These are phyloP conservation scores for Cyaniris semiargus DNA, from an alignment of 2,888 invertebrate genomes.

Conservation along the genomic window DNA sequence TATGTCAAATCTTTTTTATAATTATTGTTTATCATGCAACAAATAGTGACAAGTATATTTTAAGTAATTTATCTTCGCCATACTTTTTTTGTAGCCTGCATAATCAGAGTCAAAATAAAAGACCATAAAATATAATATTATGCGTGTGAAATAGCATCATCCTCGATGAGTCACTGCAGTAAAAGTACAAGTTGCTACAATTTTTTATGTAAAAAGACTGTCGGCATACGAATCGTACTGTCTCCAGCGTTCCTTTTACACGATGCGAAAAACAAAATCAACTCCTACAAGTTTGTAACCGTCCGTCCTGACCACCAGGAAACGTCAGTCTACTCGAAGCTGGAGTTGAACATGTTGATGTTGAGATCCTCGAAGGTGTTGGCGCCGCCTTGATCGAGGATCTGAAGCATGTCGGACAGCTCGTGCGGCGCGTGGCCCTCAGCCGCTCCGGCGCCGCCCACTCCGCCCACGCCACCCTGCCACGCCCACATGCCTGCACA, in stretches of 20 bases:
- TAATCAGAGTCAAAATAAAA: not conserved
- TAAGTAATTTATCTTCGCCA: not conserved
- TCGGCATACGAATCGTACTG: not conserved
- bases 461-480: constrained; percentile 77
- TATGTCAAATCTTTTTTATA: not conserved
- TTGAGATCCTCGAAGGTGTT: constrained; percentile 93
- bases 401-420: constrained; percentile 95
- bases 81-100: not conserved
- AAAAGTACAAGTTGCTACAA: not conserved
- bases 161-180: not conserved
- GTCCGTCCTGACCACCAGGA: not conserved
- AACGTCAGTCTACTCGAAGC: constrained; percentile 60
- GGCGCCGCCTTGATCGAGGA: constrained; percentile 91
- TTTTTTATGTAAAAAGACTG: not conserved
- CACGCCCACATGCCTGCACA: constrained; percentile 88
- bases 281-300: not conserved
- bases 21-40: not conserved
- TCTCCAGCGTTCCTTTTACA: not conserved
- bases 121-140: not conserved
- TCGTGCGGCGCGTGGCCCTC: constrained; percentile 83
- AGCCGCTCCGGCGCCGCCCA: constrained; percentile 55
- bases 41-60: not conserved
- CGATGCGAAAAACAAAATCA: not conserved
- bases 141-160: not conserved
- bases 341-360: constrained; percentile 93